Evolutionary conservation across 1,140 invertebrate species (phyloP), one percentile per base, ranked within the genome.

Genomic region (Euwallacea fornicatus): DNA sequence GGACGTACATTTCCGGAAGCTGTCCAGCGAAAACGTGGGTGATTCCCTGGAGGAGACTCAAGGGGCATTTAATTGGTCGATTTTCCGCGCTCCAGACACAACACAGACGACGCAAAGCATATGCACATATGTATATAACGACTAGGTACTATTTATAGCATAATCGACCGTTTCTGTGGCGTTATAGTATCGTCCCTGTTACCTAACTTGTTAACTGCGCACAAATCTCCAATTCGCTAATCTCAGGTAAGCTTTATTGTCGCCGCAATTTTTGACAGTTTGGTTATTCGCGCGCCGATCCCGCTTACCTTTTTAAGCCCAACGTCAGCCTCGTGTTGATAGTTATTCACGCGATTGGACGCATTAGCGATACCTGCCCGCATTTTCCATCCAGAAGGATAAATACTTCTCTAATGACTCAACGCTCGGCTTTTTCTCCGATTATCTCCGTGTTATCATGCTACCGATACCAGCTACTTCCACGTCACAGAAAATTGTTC

Each of bases 51-150:
- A 53, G 56, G 66, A 33, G 11, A 69, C 60, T 7, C 8, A n/a
- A n/a, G 42, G 7, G 68, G 68, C 56, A 70, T 63, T 70, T 70
- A 64, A 70, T 64, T 53, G 60, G 60, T 58, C 50, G n/a, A 41
- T 64, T 65, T 63, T 70, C 54, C 61, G 69, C 61, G 69, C 69
- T 70, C 21, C 66, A 75, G 74, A 75, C 74, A 75, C 65, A 75
- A 75, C 69, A 69, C 72, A 75, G 74, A 75, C 74, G 70, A 73
- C 73, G 65, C 75, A 75, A 77, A 77, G 69, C 73, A 60, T 76
- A 73, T 76, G 75, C 74, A 74, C n/a, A n/a, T n/a, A n/a, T 75
- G 74, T 70, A 33, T 33, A 74, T 73, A 74, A 75, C 74, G 72
- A 72, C 56, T 73, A 67, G 55, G 15, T 16, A 66, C 76, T 77